Conservation (phyloP, 2,113 vertebrate genomes). For the Amphiprion ocellaris region DNA sequence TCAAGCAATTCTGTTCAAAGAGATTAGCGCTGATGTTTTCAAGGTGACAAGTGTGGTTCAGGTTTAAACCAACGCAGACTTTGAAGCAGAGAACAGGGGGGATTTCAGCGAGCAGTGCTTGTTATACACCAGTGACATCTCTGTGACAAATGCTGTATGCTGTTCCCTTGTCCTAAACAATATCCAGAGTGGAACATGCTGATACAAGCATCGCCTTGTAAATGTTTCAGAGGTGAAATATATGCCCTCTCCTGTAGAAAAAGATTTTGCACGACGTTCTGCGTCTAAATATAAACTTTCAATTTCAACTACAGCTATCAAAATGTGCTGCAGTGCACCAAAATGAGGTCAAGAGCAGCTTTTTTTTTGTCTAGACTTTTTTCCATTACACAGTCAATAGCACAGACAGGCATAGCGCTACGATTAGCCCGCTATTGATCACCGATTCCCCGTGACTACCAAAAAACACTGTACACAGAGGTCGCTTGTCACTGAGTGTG, state of each 20-base stretch:
- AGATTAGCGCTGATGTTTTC: slow-evolving; percentile 64
- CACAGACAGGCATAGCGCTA: slow-evolving; percentile 42
- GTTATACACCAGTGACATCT: slow-evolving; percentile 60
- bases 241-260: slow-evolving; percentile 27
- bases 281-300: slow-evolving; percentile 69
- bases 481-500: slow-evolving; percentile 46
- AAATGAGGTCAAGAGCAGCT: slow-evolving; percentile 65
- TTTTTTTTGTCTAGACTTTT: slow-evolving; percentile 61
- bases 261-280: slow-evolving; percentile 26
- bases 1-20: slow-evolving; percentile 48
- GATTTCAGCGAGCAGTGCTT: slow-evolving; percentile 49
- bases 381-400: slow-evolving; percentile 68
- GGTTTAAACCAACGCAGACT: slow-evolving; percentile 54
- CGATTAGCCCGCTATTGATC: slow-evolving; percentile 62
- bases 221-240: slow-evolving; percentile 53
- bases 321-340: slow-evolving; percentile 52
- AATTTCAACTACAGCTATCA: slow-evolving; percentile 47
- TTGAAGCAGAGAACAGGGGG: background rate
- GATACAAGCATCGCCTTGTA: slow-evolving; percentile 61
- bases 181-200: slow-evolving; percentile 56
- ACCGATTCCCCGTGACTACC: slow-evolving; percentile 41
- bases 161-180: slow-evolving; percentile 65
- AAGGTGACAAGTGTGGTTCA: slow-evolving; percentile 61
- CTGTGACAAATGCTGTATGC: slow-evolving; percentile 66
- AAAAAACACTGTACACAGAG: slow-evolving; percentile 53